These are phyloP conservation scores for Gymnodraco acuticeps DNA, from an alignment of 2,797 vertebrate species.

Conservation along the genomic window DNA sequence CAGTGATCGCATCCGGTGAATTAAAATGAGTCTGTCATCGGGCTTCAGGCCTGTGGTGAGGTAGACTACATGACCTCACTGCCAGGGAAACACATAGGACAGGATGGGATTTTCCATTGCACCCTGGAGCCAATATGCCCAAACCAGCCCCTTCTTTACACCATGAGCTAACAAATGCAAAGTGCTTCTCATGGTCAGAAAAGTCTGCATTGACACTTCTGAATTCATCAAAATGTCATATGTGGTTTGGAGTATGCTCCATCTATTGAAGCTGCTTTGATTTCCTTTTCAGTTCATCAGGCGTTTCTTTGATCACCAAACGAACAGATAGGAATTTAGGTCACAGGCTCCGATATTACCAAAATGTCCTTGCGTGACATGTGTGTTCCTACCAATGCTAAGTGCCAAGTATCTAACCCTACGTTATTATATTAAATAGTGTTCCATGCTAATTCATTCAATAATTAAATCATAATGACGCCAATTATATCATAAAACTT, in stretches of 20 bases:
- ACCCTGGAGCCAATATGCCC: slow-evolving; percentile 53
- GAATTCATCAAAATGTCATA: slow-evolving; percentile 31
- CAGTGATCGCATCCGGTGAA: slow-evolving; percentile 65
- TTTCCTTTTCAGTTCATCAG: not conserved
- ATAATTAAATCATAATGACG: slow-evolving; percentile 1
- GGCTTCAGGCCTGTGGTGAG: slow-evolving; percentile 63
- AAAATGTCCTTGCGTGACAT: no score
- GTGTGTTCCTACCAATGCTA: no score
- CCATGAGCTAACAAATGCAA: slow-evolving; percentile 59
- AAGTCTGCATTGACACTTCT: slow-evolving; percentile 27
- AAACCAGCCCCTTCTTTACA: slow-evolving; percentile 30
- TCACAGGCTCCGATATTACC: no score
- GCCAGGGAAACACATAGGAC: slow-evolving; percentile 68
- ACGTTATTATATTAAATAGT: no score
- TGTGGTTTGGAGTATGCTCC: not conserved
- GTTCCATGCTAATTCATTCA: not conserved
- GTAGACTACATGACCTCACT: slow-evolving; percentile 80
- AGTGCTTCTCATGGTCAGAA: slow-evolving; percentile 43
- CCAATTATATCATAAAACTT: not conserved
- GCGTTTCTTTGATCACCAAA: not conserved
- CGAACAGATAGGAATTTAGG: no score
- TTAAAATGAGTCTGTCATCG: slow-evolving; percentile 21
- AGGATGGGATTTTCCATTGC: slow-evolving; percentile 81
- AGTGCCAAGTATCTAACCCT: no score
- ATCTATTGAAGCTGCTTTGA: not conserved